phyloP scores from a whole-genome alignment of 92 coral and sea anemone species.

The Parazoanthus swiftii region DNA sequence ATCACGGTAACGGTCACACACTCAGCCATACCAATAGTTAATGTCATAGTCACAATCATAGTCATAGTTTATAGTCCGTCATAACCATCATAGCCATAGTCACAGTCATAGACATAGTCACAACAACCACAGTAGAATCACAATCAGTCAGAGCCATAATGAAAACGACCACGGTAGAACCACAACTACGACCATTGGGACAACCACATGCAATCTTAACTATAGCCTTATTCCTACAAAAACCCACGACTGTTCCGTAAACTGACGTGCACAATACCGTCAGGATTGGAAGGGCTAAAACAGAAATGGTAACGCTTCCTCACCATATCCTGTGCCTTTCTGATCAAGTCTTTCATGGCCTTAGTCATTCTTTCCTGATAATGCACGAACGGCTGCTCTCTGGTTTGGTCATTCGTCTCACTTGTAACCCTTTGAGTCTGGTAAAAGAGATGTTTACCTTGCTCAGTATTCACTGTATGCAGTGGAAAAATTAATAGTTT shows the following conservation, averaged over 20 bases:
- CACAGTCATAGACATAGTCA: too few species aligned
- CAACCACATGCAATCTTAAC: not conserved
- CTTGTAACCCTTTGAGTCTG: constrained; percentile 18
- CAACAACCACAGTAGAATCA: too few species aligned
- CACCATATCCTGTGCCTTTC: constrained; percentile 95
- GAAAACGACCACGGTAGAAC: not conserved
- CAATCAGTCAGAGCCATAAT: too few species aligned
- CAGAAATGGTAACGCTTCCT: not conserved
- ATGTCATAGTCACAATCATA: too few species aligned
- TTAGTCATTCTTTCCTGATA: constrained; percentile 96
- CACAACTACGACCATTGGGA: not conserved
- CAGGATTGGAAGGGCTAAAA: not conserved
- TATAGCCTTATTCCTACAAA: not conserved
- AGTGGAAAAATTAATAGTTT: not conserved
- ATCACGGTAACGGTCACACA: too few species aligned
- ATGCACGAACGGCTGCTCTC: constrained; percentile 84
- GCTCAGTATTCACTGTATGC: not conserved
- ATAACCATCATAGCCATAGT: too few species aligned
- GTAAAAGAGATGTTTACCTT: not conserved
- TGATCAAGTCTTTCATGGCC: constrained; percentile 87
- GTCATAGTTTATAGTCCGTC: too few species aligned
- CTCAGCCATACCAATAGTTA: too few species aligned
- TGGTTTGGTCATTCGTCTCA: constrained; percentile 5
- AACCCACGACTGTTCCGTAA: too few species aligned
- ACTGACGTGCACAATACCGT: too few species aligned